These are phyloP conservation scores for Byasa hedistus DNA, from an alignment of 2,888 invertebrate species.

Conservation along the genomic window DNA sequence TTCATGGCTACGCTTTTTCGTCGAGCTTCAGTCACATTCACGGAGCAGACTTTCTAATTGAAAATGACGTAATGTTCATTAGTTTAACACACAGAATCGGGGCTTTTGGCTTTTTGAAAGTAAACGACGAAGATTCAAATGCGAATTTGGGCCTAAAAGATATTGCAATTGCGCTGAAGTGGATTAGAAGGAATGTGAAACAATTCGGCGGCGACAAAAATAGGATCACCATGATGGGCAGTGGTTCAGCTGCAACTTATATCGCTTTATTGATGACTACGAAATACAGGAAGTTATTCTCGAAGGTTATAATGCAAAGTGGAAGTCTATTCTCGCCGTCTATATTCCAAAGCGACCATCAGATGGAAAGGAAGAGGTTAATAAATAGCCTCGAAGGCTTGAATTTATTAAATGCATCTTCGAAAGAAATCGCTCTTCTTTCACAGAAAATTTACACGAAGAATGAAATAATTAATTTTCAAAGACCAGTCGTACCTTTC, in stretches of 20 bases:
- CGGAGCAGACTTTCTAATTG: constrained; percentile 69
- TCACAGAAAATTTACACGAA: constrained; percentile 58
- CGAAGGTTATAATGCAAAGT: constrained; percentile 70
- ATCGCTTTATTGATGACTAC: constrained; percentile 59
- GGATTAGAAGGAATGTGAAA: constrained; percentile 61
- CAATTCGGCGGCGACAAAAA: constrained; percentile 62
- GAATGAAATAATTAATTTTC: constrained; percentile 55
- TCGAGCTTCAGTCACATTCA: constrained; percentile 70
- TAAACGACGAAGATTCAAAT: constrained; percentile 53
- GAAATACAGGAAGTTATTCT: constrained; percentile 57
- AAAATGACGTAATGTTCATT: constrained; percentile 61
- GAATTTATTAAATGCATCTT: constrained; percentile 42
- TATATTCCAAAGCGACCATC: constrained; percentile 52
- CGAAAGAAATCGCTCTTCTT: constrained; percentile 51
- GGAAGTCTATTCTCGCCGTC: constrained; percentile 64
- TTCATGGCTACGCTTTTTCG: constrained; percentile 69
- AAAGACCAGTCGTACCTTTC: constrained; percentile 66
- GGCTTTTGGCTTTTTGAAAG: constrained; percentile 66
- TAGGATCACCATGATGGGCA: constrained; percentile 64
- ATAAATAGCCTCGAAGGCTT: constrained; percentile 45
- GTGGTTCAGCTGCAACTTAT: constrained; percentile 63
- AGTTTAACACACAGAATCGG: constrained; percentile 66
- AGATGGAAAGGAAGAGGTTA: constrained; percentile 51
- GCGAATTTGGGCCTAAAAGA: constrained; percentile 74
- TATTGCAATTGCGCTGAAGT: constrained; percentile 66